Evolutionary conservation across 2,888 invertebrate genomes (phyloP), one percentile per base, ranked within the genome.

Genomic region (Pemphredon lugubris): DNA sequence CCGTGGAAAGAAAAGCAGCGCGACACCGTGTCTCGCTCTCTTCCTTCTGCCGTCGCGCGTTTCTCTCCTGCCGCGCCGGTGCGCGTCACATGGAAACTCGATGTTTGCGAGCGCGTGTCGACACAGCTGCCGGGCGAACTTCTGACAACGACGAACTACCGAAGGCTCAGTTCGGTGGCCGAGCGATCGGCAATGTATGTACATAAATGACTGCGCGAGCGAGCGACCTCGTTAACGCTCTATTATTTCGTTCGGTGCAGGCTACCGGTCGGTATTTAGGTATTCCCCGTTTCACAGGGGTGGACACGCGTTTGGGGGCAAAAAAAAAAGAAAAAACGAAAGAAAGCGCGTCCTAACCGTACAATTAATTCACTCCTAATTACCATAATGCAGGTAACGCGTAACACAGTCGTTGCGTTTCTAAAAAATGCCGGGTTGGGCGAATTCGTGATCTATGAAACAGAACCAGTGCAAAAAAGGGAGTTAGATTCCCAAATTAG

Each of bases 101-200:
- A 50, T 75, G 76, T 76, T 66, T 60, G 66, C 60, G 11, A n/a
- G 58, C 64, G 65, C 34, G 59, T 66, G 73, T 69, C 76, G 66
- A 65, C 73, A 55, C 73, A 73, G 69, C 66, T 76, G 76, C 65
- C 48, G 5, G 51, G n/a, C n/a, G 23, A 16, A 42, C 37, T 47
- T 18, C 21, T 21, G 37, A 53, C 57, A 16, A 47, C 47, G 18
- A 42, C 50, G 9, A 16, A 13, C n/a, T n/a, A n/a, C n/a, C n/a
- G n/a, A n/a, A n/a, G n/a, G n/a, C n/a, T 40, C 32, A 23, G 59
- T 60, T 50, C 32, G 23, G 14, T 14, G 51, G 16, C 23, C 11
- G 47, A 26, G 13, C 59, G 60, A 77, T 77, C 77, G 73, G 65
- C 73, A 73, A 67, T 76, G 76, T 73, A n/a, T n/a, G n/a, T n/a